A percentile compares a stretch with the other conserved stretches of the same genome.
phyloP scores from a whole-genome alignment of 2,113 vertebrate genomes.

The Albula goreensis region DNA sequence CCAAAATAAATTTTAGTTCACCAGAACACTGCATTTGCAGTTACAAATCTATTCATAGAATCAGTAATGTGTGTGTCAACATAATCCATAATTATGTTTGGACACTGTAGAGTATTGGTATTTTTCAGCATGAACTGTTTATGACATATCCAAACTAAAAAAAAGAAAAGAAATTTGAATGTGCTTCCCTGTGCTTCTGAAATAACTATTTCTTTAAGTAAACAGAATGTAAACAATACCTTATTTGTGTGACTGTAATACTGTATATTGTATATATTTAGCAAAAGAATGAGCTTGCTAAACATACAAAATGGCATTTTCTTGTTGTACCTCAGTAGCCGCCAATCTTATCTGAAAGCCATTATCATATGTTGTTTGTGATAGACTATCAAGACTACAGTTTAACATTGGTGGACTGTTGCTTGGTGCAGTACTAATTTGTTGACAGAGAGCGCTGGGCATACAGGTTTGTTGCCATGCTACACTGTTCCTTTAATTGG shows the following conservation, averaged over 20 bases:
- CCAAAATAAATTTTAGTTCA: background rate
- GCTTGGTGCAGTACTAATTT: background rate
- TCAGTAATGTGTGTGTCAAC: background rate
- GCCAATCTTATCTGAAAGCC: background rate
- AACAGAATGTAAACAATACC: no score
- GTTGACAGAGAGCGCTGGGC: background rate
- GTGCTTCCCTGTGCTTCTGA: background rate
- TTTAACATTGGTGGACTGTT: background rate
- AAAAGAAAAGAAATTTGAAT: no score
- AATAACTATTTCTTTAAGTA: no score
- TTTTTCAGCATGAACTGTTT: background rate
- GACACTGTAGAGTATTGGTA: background rate
- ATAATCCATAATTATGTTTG: background rate
- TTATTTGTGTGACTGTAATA: no score
- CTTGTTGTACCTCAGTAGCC: background rate
- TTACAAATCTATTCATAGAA: background rate
- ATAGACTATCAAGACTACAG: no score
- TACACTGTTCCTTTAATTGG: constrained; percentile 44
- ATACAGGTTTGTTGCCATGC: background rate
- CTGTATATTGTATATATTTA: no score
- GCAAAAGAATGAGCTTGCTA: background rate
- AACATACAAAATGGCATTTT: background rate
- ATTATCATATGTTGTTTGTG: background rate
- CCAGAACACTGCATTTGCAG: background rate
- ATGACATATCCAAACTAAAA: background rate